These are phyloP conservation scores for Caenorhabditis macrosperma DNA, from an alignment of 2,888 invertebrate genomes.

Conservation along the genomic window DNA sequence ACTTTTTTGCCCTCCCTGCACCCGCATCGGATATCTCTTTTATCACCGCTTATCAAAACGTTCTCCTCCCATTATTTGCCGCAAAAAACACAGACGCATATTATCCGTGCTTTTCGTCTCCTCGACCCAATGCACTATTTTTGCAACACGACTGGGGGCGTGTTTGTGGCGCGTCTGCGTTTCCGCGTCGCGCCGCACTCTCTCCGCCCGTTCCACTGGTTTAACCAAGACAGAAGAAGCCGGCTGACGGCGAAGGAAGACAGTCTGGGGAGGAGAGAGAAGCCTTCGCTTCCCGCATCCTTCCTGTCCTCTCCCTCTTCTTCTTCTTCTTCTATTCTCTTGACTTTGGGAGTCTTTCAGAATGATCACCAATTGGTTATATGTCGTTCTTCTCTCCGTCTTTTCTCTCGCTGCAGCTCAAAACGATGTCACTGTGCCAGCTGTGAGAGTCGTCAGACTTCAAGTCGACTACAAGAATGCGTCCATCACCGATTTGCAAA, in stretches of 20 bases:
- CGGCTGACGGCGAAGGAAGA: neutral
- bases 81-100: conserved; percentile 18
- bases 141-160: conserved; percentile 46
- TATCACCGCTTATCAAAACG: conserved; percentile 17
- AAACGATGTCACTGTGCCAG: conserved; percentile 64
- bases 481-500: conserved; percentile 60
- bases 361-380: conserved; percentile 18
- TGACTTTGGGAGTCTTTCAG: too few species aligned
- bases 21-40: conserved; percentile 22
- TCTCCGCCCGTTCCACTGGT: conserved; percentile 57
- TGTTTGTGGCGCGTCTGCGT: conserved; percentile 12
- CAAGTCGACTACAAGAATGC: conserved; percentile 69
- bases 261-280: conserved; percentile 6
- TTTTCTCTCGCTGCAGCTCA: neutral
- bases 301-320: conserved; percentile 8
- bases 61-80: conserved; percentile 3
- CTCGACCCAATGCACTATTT: conserved; percentile 31
- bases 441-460: conserved; percentile 72
- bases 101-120: conserved; percentile 11
- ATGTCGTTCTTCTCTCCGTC: neutral
- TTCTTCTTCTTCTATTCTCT: neutral
- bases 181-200: conserved; percentile 29
- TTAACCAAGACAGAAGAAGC: conserved; percentile 34
- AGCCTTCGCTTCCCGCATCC: neutral
- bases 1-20: conserved; percentile 19